These are phyloP conservation scores for Ochotona curzoniae DNA, from an alignment of 2,113 vertebrate species.

Conservation along the genomic window DNA sequence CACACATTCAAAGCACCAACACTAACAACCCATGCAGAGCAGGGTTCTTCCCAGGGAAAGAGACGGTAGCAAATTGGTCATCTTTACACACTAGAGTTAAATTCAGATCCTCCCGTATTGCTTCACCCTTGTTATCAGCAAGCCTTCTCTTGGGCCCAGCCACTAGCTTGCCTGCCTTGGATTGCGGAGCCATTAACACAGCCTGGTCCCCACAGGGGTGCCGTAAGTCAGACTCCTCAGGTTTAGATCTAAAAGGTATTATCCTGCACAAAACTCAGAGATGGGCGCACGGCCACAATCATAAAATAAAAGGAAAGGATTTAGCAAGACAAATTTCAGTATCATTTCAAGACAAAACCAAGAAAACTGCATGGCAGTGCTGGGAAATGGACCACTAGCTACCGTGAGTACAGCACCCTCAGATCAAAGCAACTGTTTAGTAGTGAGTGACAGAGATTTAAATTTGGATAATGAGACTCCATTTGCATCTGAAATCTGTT, in stretches of 20 bases:
- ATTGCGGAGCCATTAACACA: neutral
- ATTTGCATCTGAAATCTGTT: conserved; percentile 58
- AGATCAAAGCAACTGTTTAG: neutral
- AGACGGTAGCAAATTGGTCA: neutral
- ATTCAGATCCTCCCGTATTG: neutral
- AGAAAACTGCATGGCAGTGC: conserved; percentile 30
- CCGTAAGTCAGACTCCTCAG: neutral
- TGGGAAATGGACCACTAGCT: conserved; percentile 2
- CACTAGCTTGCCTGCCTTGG: neutral
- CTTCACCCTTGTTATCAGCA: neutral
- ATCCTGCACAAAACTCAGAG: neutral
- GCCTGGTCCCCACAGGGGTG: neutral
- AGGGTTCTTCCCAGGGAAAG: neutral
- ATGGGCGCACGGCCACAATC: conserved; percentile 13
- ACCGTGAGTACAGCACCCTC: neutral
- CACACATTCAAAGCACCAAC: conserved; percentile 48
- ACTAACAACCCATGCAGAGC: conserved; percentile 21
- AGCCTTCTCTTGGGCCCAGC: neutral
- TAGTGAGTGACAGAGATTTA: conserved; percentile 29
- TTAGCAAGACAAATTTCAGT: conserved; percentile 22
- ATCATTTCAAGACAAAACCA: conserved; percentile 58
- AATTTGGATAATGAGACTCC: conserved; percentile 44
- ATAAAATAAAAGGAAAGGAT: conserved; percentile 27
- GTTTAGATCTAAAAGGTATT: conserved; percentile 44
- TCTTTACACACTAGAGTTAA: neutral